Conservation (phyloP, 2,888 invertebrate species). For the Beris chalybata region DNA sequence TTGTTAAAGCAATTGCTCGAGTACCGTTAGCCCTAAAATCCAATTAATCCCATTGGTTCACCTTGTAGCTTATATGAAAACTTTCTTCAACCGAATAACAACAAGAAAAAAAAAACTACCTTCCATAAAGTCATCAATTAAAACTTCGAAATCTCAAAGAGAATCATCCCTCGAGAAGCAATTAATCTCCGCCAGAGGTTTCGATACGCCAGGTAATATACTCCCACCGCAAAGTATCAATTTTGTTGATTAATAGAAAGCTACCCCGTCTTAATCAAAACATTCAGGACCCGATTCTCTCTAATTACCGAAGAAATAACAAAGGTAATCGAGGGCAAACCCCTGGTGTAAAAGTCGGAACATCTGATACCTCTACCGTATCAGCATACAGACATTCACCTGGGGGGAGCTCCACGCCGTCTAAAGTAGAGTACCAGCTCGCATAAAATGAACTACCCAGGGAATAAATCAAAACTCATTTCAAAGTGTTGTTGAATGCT, state of each 20-base stretch:
- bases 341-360: neutral
- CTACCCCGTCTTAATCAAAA: conserved; percentile 34
- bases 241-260: conserved; percentile 37
- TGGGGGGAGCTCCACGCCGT: neutral
- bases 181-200: neutral
- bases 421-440: neutral
- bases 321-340: conserved; percentile 1
- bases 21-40: too few relatives aligned
- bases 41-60: too few relatives aligned
- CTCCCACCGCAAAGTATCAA: conserved; percentile 32
- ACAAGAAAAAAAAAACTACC: too few relatives aligned
- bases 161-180: too few relatives aligned
- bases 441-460: neutral
- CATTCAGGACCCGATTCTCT: neutral
- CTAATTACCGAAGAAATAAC: conserved; percentile 10
- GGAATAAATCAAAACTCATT: conserved; percentile 7
- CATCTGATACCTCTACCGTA: conserved; percentile 1
- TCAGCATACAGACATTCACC: neutral
- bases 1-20: too few relatives aligned
- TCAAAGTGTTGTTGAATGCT: neutral
- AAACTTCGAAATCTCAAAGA: too few relatives aligned
- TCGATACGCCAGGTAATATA: conserved; percentile 4
- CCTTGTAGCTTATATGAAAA: too few relatives aligned
- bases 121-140: too few relatives aligned
- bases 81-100: too few relatives aligned